These are phyloP conservation scores for Phoenoteleia sp. DNA, from an alignment of 2,888 invertebrate species.

Conservation along the genomic window DNA sequence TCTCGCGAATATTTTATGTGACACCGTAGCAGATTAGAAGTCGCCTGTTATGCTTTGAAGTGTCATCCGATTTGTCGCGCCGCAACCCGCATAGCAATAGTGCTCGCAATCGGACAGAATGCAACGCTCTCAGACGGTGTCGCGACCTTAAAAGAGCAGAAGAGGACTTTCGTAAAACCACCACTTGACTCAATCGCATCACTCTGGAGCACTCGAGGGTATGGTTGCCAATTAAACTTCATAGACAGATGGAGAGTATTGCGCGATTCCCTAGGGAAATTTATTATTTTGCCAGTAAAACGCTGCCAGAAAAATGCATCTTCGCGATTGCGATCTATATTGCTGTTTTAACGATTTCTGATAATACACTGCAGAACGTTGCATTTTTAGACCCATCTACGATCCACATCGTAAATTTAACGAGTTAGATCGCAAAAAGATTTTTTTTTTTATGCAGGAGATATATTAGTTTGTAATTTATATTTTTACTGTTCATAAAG, in stretches of 20 bases:
- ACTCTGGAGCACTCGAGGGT: conserved; percentile 35
- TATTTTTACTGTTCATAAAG: no score
- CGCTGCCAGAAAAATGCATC: no score
- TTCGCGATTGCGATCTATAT: no score
- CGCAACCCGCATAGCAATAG: background rate
- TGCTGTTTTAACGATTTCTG: no score
- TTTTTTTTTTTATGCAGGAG: no score
- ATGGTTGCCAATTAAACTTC: conserved; percentile 51
- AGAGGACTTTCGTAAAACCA: conserved; percentile 51
- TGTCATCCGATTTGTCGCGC: background rate
- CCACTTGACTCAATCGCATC: conserved; percentile 57
- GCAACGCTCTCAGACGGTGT: conserved; percentile 21
- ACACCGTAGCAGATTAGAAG: conserved; percentile 21
- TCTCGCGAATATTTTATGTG: conserved; percentile 50
- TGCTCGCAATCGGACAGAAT: background rate
- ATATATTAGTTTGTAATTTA: no score
- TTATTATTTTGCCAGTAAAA: conserved; percentile 1
- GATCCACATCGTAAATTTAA: no score
- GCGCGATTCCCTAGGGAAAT: conserved; percentile 10
- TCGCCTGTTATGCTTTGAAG: background rate
- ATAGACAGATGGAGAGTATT: background rate
- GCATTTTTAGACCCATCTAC: no score
- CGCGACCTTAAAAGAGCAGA: conserved; percentile 55
- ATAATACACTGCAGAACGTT: no score
- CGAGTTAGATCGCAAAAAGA: no score